Conservation (phyloP, 2,888 invertebrate species). For the Spodoptera exigua region DNA sequence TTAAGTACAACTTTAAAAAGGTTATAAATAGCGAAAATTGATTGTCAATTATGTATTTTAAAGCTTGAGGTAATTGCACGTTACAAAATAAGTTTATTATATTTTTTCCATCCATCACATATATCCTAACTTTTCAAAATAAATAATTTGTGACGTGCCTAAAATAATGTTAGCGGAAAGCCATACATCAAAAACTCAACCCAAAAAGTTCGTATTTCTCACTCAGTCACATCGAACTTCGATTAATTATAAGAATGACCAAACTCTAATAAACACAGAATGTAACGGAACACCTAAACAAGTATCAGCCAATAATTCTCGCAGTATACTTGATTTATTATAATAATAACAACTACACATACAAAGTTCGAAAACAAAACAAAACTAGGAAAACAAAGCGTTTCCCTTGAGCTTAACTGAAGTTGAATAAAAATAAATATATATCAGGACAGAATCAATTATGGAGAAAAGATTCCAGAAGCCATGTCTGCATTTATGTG, state of each 20-base stretch:
- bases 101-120: too few relatives aligned
- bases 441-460: constrained; percentile 62
- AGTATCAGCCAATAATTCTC: constrained; percentile 58
- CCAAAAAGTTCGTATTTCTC: constrained; percentile 25
- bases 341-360: constrained; percentile 51
- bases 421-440: constrained; percentile 57
- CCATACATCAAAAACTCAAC: constrained; percentile 21
- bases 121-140: too few relatives aligned
- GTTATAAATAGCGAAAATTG: too few relatives aligned
- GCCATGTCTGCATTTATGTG: constrained; percentile 66
- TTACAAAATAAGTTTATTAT: too few relatives aligned
- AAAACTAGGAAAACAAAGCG: constrained; percentile 56
- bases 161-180: not conserved
- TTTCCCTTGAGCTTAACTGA: constrained; percentile 41
- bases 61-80: too few relatives aligned
- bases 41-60: too few relatives aligned
- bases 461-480: constrained; percentile 61
- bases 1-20: too few relatives aligned
- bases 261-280: constrained; percentile 43
- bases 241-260: constrained; percentile 54
- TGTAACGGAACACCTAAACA: constrained; percentile 49
- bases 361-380: constrained; percentile 53
- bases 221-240: constrained; percentile 35
- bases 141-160: not conserved
- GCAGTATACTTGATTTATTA: constrained; percentile 59